Evolutionary conservation across 2,113 vertebrate genomes (phyloP), one percentile per base, ranked within the genome.

Genomic region (Clinocottus analis): DNA sequence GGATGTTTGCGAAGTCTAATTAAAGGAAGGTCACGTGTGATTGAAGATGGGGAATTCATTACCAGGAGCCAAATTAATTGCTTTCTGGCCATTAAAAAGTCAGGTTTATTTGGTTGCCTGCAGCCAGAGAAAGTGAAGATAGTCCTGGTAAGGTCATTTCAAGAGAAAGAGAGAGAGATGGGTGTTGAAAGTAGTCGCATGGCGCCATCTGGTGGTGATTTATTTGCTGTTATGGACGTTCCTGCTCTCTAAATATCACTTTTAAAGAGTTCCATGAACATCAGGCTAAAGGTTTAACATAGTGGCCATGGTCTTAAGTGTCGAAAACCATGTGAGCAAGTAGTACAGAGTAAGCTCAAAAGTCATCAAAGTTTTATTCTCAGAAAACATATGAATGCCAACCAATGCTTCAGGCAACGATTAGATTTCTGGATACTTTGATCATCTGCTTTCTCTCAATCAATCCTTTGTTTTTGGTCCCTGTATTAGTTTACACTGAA

Each of bases 131-230:
- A 45, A 66, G 72, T 60, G 8, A n/a, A 43, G 4, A 14, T 23
- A 65, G 49, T 11, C 2, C 8, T n/a, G 43, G 10, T 8, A 31
- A 61, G n/a, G 35, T 12, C 37, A 43, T 43, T 51, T 41, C 1
- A n/a, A n/a, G n/a, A n/a, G n/a, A n/a, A n/a, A n/a, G n/a, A n/a
- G 0, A 13, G 1, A 47, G 25, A 47, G 23, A 14, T 21, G 7
- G n/a, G 2, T 41, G 13, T 45, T 69, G 43, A 25, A 51, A 29
- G 31, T 13, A 37, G 64, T 59, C 5, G 1, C 25, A 55, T 64
- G 64, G 66, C 63, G 56, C 86, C 88, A 77, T 84, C 90, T 91
- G 17, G 65, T 87, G 87, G 78, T 0, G 2, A 51, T 2, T 35
- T 16, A 12, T n/a, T 17, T n/a, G 2, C 35, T 31, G 3, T 68